Percentiles rank a stretch among this genome's conserved stretches.
These are phyloP conservation scores for Origma solitaria DNA, from an alignment of 2,113 vertebrate species.

Conservation along the genomic window DNA sequence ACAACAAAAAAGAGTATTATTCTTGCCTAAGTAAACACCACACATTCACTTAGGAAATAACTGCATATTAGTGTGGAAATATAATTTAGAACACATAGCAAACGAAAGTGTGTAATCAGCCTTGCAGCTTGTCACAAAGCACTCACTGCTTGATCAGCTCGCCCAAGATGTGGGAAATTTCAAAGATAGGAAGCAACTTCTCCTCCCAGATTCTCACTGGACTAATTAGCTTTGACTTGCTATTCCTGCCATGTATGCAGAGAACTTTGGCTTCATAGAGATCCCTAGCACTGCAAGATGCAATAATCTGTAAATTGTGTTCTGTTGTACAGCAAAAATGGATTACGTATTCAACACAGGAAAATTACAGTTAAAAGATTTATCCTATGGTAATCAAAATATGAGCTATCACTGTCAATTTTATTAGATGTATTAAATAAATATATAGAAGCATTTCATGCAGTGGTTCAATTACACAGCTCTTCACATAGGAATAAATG, in stretches of 20 bases:
- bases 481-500: background rate
- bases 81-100: background rate
- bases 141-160: conserved; percentile 33
- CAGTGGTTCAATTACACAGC: background rate
- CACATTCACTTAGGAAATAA: background rate
- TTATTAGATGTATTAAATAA: background rate
- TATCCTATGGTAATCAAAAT: background rate
- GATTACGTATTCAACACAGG: background rate
- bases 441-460: background rate
- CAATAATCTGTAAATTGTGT: background rate
- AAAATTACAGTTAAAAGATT: background rate
- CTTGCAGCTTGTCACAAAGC: conserved; percentile 37
- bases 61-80: background rate
- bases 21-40: background rate
- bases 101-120: background rate
- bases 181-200: background rate
- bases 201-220: background rate
- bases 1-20: background rate
- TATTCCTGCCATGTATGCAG: background rate
- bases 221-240: background rate
- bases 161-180: background rate
- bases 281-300: background rate
- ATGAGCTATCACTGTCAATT: background rate
- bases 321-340: background rate
- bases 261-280: background rate